These are phyloP conservation scores for Syrmaticus mikado DNA, from an alignment of 2,113 vertebrate species.

Conservation along the genomic window DNA sequence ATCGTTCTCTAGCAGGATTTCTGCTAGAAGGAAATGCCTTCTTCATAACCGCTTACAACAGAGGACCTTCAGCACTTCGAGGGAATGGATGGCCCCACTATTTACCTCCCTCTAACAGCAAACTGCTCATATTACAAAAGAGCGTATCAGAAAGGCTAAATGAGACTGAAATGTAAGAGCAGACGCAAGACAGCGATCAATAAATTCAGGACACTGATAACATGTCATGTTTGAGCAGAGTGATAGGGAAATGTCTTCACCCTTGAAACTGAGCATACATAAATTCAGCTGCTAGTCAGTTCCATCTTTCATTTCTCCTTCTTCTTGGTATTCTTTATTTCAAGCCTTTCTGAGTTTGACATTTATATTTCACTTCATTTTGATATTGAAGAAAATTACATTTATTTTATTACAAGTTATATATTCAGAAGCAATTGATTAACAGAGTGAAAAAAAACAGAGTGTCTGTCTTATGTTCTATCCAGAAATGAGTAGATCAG, in stretches of 20 bases:
- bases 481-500: background rate
- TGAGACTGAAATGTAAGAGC: background rate
- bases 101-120: background rate
- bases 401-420: background rate
- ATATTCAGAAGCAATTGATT: background rate
- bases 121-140: background rate
- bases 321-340: conserved; percentile 4
- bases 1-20: background rate
- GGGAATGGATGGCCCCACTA: background rate
- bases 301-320: background rate
- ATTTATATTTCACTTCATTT: background rate
- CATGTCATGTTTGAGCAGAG: background rate
- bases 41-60: background rate
- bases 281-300: background rate
- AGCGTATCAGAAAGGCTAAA: background rate
- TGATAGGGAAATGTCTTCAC: background rate
- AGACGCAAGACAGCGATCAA: background rate
- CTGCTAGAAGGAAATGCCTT: background rate
- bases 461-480: no score
- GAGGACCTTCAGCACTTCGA: background rate
- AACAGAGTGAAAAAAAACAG: background rate
- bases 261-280: background rate
- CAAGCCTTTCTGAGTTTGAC: background rate
- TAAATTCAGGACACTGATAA: background rate
- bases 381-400: background rate